These are phyloP conservation scores for Glaucomys volans DNA, from an alignment of 2,113 vertebrate species.

Conservation along the genomic window DNA sequence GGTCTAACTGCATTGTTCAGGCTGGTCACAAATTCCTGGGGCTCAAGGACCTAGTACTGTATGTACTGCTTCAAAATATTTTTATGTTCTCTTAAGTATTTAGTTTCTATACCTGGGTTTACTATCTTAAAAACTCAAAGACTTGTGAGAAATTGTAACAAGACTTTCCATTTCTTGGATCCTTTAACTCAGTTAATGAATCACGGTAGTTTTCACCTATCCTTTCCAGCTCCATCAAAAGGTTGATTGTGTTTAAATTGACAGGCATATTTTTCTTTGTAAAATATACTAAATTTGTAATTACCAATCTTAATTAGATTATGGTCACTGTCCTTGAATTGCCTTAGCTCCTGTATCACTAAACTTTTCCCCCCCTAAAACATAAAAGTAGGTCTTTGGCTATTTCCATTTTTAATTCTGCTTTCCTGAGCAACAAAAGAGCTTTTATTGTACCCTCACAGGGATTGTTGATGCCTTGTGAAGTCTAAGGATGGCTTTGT, in stretches of 20 bases:
- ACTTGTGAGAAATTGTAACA: neutral
- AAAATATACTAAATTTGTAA: constrained; percentile 82
- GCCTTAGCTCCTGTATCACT: constrained; percentile 74
- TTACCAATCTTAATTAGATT: constrained; percentile 83
- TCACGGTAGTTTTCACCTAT: constrained; percentile 3
- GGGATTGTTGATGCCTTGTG: constrained; percentile 59
- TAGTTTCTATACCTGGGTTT: constrained; percentile 40
- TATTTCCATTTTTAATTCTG: constrained; percentile 74
- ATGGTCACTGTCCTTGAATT: constrained; percentile 73
- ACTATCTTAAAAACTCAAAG: constrained; percentile 17
- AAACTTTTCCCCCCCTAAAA: constrained; percentile 45
- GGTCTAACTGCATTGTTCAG: neutral
- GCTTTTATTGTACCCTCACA: constrained; percentile 62
- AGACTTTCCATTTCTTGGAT: constrained; percentile 43
- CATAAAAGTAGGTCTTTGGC: constrained; percentile 62
- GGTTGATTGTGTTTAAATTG: constrained; percentile 75
- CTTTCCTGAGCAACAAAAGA: constrained; percentile 62
- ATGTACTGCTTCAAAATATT: constrained; percentile 11
- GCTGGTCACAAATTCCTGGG: neutral
- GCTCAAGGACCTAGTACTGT: neutral
- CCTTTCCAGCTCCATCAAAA: neutral
- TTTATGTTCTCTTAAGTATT: constrained; percentile 22
- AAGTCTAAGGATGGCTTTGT: constrained; percentile 68
- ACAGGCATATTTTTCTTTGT: constrained; percentile 72
- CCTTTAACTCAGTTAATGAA: constrained; percentile 44